Conservation (phyloP, 2,113 vertebrate species). For the Pollimyrus isidori region DNA sequence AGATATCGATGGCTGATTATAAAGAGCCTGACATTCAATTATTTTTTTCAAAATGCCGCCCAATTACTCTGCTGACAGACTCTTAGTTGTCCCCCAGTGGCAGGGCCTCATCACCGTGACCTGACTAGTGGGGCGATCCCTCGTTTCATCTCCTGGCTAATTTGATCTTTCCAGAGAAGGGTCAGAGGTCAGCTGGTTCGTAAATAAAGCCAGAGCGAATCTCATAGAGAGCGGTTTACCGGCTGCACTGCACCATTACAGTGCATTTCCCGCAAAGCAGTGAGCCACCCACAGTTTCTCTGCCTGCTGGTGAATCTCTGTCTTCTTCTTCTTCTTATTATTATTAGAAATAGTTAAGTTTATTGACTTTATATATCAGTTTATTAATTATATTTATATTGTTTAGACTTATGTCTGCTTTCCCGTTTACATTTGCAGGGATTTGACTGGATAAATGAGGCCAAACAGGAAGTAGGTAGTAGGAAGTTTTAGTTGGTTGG, state of each 20-base stretch:
- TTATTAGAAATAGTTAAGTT: neutral
- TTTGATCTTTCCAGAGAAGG: slow-evolving; percentile 8
- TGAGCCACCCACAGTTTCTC: neutral
- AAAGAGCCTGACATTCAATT: slow-evolving; percentile 25
- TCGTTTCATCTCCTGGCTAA: slow-evolving; percentile 12
- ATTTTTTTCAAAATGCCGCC: slow-evolving; percentile 13
- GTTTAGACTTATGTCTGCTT: neutral
- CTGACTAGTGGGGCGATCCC: neutral
- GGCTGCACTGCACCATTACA: neutral
- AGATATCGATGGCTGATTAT: slow-evolving; percentile 25
- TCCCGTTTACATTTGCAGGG: too few species aligned
- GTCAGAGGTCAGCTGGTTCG: slow-evolving; percentile 4
- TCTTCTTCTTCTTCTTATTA: neutral
- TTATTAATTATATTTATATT: neutral
- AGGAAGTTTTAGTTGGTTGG: neutral
- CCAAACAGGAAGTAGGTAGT: neutral
- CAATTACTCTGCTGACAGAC: slow-evolving; percentile 15
- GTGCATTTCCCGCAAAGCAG: neutral
- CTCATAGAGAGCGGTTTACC: neutral
- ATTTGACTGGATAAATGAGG: neutral
- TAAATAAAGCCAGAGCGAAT: neutral
- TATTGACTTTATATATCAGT: neutral
- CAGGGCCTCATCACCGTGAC: neutral
- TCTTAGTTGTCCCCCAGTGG: neutral
- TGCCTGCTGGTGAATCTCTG: neutral